These are phyloP conservation scores for Henricia sp. DNA, from an alignment of 53 echinoderm and acorn worm genomes.

Conservation along the genomic window DNA sequence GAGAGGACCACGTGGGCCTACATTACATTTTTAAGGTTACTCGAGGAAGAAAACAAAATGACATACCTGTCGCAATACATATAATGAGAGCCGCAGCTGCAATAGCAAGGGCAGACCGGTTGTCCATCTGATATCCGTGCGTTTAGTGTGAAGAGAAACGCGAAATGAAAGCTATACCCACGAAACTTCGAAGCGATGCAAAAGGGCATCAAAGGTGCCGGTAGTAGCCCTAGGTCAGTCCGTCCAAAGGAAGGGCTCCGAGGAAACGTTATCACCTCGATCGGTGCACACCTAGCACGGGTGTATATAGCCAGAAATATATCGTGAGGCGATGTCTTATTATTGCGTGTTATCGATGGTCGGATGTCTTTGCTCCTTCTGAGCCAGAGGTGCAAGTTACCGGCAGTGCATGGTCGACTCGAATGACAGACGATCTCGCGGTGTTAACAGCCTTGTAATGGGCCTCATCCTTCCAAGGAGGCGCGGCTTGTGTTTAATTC, in stretches of 20 bases:
- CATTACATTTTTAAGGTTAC: too few species aligned
- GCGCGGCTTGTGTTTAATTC: constrained; percentile 38
- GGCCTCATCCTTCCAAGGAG: constrained; percentile 3
- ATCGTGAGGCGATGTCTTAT: too few species aligned
- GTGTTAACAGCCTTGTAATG: constrained; percentile 32
- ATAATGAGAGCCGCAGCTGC: neutral
- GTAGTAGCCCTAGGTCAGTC: neutral
- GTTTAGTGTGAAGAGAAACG: neutral
- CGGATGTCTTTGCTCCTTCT: neutral
- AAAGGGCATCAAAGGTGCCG: neutral
- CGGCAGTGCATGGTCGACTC: neutral
- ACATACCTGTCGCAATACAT: constrained; percentile 1
- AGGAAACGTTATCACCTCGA: too few species aligned
- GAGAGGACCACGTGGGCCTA: too few species aligned
- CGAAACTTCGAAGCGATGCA: neutral
- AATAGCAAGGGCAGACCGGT: neutral
- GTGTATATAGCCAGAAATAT: too few species aligned
- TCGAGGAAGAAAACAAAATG: too few species aligned
- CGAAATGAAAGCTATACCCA: neutral
- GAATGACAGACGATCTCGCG: constrained; percentile 8
- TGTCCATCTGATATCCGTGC: neutral
- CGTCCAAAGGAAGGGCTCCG: too few species aligned
- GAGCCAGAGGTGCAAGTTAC: neutral
- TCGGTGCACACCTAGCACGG: too few species aligned
- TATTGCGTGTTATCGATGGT: neutral